phyloP scores from a whole-genome alignment of 2,888 invertebrate species.

The Salticus scenicus region DNA sequence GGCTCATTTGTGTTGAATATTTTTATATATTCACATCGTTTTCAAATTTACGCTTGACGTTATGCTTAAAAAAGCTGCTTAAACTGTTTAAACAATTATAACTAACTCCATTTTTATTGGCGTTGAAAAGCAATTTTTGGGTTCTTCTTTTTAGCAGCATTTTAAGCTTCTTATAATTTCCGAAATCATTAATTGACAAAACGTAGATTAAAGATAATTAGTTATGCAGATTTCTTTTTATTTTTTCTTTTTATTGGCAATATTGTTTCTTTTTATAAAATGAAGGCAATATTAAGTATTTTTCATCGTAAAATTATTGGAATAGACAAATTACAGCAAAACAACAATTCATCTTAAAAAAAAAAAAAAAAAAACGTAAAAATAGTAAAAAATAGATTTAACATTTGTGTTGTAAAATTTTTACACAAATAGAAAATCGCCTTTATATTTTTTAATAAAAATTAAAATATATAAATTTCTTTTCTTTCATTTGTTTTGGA shows the following conservation, averaged over 20 bases:
- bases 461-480: no score
- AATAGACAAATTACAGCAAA: no score
- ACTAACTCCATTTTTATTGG: no score
- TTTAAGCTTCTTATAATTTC: constrained; percentile 13
- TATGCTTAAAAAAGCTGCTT: constrained; percentile 24
- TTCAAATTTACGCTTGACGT: constrained; percentile 24
- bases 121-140: neutral
- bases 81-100: neutral
- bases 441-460: no score
- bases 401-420: no score
- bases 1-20: constrained; percentile 41
- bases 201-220: neutral
- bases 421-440: no score
- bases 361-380: no score
- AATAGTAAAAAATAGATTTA: no score
- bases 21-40: constrained; percentile 29
- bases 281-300: no score
- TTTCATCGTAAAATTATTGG: no score
- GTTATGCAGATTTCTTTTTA: neutral
- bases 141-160: neutral
- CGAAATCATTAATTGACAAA: constrained; percentile 34
- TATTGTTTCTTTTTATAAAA: neutral
- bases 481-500: no score
- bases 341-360: no score
- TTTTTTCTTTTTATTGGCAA: constrained; percentile 7